These are phyloP conservation scores for Platycheirus rosarum DNA, from an alignment of 2,888 invertebrate genomes.

Conservation along the genomic window DNA sequence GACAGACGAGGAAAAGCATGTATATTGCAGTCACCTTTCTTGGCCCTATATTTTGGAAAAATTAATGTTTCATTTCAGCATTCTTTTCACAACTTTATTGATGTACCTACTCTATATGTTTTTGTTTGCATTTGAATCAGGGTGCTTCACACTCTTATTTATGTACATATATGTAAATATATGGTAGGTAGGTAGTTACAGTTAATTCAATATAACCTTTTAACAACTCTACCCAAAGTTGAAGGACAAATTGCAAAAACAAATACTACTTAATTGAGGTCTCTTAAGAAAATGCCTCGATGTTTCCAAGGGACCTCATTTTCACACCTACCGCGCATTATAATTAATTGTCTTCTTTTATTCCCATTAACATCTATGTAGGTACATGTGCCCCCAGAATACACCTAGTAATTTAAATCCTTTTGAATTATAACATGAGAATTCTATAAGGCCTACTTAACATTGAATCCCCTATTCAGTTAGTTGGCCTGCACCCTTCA, in stretches of 20 bases:
- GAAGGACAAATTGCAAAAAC: neutral
- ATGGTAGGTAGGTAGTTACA: too few species aligned
- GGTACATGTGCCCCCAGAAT: neutral
- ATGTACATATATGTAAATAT: too few species aligned
- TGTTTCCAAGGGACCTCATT: constrained; percentile 19
- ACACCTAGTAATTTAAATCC: constrained; percentile 3
- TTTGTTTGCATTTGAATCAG: too few species aligned
- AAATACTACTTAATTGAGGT: neutral
- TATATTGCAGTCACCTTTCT: too few species aligned
- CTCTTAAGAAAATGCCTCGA: neutral
- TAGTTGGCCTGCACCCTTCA: neutral
- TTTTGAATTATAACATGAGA: constrained; percentile 29
- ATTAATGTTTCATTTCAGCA: too few species aligned
- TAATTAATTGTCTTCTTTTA: constrained; percentile 27
- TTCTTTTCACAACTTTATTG: too few species aligned
- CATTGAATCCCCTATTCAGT: constrained; percentile 19
- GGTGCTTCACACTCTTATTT: too few species aligned
- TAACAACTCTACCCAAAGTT: neutral
- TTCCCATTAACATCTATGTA: neutral
- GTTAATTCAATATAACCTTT: too few species aligned
- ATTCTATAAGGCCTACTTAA: constrained; percentile 9
- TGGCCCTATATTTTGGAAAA: too few species aligned
- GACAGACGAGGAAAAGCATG: too few species aligned
- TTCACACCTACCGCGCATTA: constrained; percentile 40
- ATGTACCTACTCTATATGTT: too few species aligned